phyloP scores from a whole-genome alignment of 2,113 vertebrate species.

The Romanogobio albipinnatus region DNA sequence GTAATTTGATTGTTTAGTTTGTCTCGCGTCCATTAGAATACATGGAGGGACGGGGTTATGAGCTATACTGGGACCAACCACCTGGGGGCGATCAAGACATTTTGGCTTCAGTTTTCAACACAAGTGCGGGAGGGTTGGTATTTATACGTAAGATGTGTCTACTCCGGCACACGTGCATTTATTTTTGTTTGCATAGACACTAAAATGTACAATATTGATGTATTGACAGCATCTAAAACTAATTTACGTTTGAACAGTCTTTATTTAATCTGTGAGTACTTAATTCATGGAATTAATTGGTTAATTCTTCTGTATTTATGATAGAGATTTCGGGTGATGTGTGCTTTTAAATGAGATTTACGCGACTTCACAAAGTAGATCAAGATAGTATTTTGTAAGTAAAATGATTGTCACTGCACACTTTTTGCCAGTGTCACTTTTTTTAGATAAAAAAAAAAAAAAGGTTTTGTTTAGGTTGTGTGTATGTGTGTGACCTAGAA shows the following conservation, averaged over 20 bases:
- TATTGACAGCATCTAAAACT: neutral
- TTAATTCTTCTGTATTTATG: neutral
- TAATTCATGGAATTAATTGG: neutral
- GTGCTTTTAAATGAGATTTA: too few relatives aligned
- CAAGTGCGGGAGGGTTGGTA: too few relatives aligned
- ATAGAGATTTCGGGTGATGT: neutral
- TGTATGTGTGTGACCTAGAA: slow-evolving; percentile 34
- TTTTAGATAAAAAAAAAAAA: neutral
- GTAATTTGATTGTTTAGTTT: too few relatives aligned
- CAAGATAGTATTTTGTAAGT: neutral
- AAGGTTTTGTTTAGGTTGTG: neutral
- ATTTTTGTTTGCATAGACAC: neutral
- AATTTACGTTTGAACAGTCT: neutral
- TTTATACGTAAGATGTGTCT: neutral
- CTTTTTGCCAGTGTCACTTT: neutral
- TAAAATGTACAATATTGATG: neutral
- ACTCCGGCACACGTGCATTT: neutral
- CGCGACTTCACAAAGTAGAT: too few relatives aligned
- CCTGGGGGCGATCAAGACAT: too few relatives aligned
- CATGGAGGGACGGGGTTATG: too few relatives aligned
- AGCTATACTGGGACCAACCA: too few relatives aligned
- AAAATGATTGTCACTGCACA: neutral
- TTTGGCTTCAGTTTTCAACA: too few relatives aligned
- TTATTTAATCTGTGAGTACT: neutral
- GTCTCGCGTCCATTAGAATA: too few relatives aligned